Conservation (phyloP, 2,888 invertebrate genomes). For the Prenolepis imparis region DNA sequence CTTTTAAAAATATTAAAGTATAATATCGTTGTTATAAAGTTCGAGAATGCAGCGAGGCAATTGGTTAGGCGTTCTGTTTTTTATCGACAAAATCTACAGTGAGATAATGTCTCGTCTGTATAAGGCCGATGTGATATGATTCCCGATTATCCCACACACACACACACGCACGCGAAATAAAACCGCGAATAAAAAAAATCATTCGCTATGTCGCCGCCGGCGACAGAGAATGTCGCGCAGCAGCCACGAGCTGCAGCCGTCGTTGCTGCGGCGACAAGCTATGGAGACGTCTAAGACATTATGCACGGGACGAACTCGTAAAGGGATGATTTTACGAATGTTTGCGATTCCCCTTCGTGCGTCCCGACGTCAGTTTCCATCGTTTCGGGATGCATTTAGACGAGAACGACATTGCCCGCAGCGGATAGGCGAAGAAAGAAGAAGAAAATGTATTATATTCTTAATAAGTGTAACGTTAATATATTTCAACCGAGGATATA, state of each 20-base stretch:
- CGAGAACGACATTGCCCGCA: neutral
- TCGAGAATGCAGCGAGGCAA: too few species aligned
- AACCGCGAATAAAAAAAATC: conserved; percentile 14
- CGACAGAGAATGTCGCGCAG: neutral
- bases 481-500: neutral
- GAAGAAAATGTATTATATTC: neutral
- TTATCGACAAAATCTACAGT: neutral
- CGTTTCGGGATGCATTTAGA: conserved; percentile 7
- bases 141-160: neutral
- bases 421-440: neutral
- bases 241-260: conserved; percentile 36
- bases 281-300: conserved; percentile 84
- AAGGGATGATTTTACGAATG: conserved; percentile 81
- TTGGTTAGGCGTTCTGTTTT: neutral
- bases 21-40: too few species aligned
- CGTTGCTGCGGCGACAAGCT: conserved; percentile 63
- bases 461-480: neutral
- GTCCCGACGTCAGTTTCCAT: conserved; percentile 39
- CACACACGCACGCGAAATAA: neutral
- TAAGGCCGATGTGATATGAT: neutral
- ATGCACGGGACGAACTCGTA: conserved; percentile 79
- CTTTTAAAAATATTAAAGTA: too few species aligned
- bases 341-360: conserved; percentile 54
- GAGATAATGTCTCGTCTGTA: conserved; percentile 19
- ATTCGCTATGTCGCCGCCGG: conserved; percentile 38